These are phyloP conservation scores for Lasioglossum marginatum DNA, from an alignment of 2,888 invertebrate genomes.

Conservation along the genomic window DNA sequence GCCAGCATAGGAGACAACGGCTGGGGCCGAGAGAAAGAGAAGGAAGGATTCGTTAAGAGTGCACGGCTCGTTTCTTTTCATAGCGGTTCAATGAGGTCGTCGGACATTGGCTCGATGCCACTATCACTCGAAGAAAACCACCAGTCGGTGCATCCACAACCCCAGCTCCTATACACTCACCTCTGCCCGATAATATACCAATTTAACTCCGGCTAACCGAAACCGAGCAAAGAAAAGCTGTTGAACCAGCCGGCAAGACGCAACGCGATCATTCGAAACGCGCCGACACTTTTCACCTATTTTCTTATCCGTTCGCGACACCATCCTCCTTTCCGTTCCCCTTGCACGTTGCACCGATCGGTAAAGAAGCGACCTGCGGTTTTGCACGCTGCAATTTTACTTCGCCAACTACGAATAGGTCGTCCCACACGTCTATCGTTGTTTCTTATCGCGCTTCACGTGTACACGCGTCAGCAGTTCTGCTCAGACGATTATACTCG, in stretches of 20 bases:
- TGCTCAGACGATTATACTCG: background rate
- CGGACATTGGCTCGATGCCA: conserved; percentile 76
- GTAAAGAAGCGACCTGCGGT: background rate
- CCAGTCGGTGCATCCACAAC: conserved; percentile 66
- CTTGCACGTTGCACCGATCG: background rate
- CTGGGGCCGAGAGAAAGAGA: conserved; percentile 12
- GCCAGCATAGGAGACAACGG: conserved; percentile 6
- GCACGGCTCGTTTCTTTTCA: conserved; percentile 62
- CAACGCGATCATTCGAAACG: conserved; percentile 57
- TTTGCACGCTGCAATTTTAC: background rate
- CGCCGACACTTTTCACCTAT: conserved; percentile 41
- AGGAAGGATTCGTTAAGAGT: conserved; percentile 48
- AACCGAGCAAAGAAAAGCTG: conserved; percentile 63
- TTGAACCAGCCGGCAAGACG: conserved; percentile 50
- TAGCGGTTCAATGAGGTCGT: conserved; percentile 60
- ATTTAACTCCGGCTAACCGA: conserved; percentile 77
- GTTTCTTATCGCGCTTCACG: background rate
- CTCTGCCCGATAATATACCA: conserved; percentile 73
- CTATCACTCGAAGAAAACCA: conserved; percentile 68
- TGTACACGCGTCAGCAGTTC: background rate
- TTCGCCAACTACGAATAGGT: background rate
- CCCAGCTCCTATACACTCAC: conserved; percentile 53
- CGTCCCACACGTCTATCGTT: background rate
- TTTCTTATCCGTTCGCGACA: conserved; percentile 30
- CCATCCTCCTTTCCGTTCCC: background rate